Evolutionary conservation across 2,888 invertebrate species (phyloP), one percentile per base, ranked within the genome.

Genomic region (Drosophila ustulata): DNA sequence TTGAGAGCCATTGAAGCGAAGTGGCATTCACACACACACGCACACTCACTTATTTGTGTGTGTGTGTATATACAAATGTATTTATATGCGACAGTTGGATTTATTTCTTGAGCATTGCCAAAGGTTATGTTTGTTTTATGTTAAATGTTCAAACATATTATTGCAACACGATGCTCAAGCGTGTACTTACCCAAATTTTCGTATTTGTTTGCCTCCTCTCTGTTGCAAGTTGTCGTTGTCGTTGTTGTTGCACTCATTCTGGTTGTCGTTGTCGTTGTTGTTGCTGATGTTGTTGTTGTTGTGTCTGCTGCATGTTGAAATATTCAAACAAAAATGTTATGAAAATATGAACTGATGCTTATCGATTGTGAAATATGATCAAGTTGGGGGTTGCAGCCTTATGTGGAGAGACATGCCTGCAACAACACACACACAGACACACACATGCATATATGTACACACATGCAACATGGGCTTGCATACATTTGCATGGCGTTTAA

Each of bases 111-210:
- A 50, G 58, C 52, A 11, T 23, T 69, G 69, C 51, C 82, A 87
- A 90, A 90, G 90, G 91, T 90, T 89, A 88, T 91, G 88, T 90
- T 91, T 91, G 90, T 83, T 88, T 86, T 90, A 88, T 88, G 89
- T 87, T 89, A 90, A 90, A 88, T 89, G 80, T 79, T 89, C 79
- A 81, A 89, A 85, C 89, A 89, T 86, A 84, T 88, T 91, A 89
- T 89, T 85, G 80, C 81, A 82, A 78, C 76, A 70, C 75, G 64
- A 71, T 73, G 70, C 69, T 78, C 69, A 67, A 63, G 68, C 71
- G 78, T 71, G 70, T 79, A 77, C 82, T 86, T 83, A 80, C 75
- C 79, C 71, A 77, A 72, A 80, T 82, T 76, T 80, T 52, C 75
- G 68, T 79, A 75, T 71, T 87, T 78, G 72, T 68, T 83, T 75